A percentile compares a stretch with the other conserved stretches of the same genome.
Conservation (phyloP, 2,113 vertebrate species). For the Heloderma charlesbogerti region DNA sequence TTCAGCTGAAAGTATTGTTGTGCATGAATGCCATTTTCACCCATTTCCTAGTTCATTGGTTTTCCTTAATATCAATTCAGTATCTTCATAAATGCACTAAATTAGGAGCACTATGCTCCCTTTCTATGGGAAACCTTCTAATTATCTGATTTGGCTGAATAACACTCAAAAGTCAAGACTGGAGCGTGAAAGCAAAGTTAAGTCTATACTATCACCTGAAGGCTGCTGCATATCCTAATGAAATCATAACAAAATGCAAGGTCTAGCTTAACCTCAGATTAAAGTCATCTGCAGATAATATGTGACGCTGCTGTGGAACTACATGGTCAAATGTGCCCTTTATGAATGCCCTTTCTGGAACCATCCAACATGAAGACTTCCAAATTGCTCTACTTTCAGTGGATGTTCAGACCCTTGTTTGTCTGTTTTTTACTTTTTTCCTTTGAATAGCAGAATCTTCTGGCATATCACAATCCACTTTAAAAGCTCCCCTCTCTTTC, state of each 20-base stretch:
- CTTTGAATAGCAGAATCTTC: not conserved
- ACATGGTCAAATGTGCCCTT: not conserved
- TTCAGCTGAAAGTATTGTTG: not conserved
- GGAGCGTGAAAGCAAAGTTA: not conserved
- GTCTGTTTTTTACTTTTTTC: not conserved
- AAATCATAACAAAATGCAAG: not conserved
- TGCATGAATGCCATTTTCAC: rapidly evolving
- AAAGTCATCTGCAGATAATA: not conserved
- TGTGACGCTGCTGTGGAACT: not conserved
- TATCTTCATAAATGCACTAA: not conserved
- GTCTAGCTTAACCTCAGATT: not conserved
- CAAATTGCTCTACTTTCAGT: not conserved
- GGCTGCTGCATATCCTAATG: not conserved
- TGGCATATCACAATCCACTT: not conserved
- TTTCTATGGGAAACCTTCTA: slow-evolving; percentile 1
- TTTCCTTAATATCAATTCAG: not conserved
- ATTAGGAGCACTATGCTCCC: not conserved
- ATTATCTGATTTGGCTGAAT: slow-evolving; percentile 1
- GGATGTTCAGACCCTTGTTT: not conserved
- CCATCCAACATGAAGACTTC: not conserved
- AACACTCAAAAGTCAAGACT: not conserved
- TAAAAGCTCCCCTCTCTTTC: not conserved
- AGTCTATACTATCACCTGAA: not conserved
- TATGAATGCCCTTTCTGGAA: not conserved
- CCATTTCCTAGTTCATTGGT: not conserved